A percentile compares a stretch with the other conserved stretches of the same genome.
Evolutionary conservation across 2,797 vertebrate genomes (phyloP).

Genomic region (Dallia pectoralis): DNA sequence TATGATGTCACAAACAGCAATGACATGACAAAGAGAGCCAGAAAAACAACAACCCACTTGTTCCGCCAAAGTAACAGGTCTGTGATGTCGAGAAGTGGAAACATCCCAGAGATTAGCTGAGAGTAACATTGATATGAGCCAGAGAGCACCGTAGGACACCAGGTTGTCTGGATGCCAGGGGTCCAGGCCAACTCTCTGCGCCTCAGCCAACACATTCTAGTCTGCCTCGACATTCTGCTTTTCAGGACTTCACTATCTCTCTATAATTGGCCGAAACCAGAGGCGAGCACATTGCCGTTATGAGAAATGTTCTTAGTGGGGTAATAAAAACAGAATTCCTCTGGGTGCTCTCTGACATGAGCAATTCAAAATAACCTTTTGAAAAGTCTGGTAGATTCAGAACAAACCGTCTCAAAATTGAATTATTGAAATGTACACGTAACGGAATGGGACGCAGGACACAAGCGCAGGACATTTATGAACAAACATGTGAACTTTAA

Average conservation of each 20-base stretch:
- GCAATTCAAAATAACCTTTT: conserved; percentile 49
- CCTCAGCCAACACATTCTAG: conserved; percentile 61
- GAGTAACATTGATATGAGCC: conserved; percentile 60
- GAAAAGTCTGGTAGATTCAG: conserved; percentile 1
- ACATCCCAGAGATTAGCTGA: conserved; percentile 66
- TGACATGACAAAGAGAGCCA: background rate
- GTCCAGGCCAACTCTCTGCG: conserved; percentile 4
- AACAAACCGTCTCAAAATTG: background rate
- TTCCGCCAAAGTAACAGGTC: conserved; percentile 57
- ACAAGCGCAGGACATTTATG: no score
- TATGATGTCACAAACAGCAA: conserved; percentile 46
- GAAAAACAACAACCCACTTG: conserved; percentile 64
- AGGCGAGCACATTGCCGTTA: conserved; percentile 58
- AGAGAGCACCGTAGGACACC: conserved; percentile 45
- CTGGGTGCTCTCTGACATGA: conserved; percentile 30
- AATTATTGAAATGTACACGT: no score
- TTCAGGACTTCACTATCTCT: conserved; percentile 68
- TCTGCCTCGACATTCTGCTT: conserved; percentile 47
- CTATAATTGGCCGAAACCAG: conserved; percentile 74
- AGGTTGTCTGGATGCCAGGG: conserved; percentile 64
- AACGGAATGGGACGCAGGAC: no score
- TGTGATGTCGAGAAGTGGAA: conserved; percentile 57
- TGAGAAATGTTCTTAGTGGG: conserved; percentile 50
- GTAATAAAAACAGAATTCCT: conserved; percentile 35
- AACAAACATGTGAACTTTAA: no score